Percentiles rank a stretch among this genome's conserved stretches.
These are phyloP conservation scores for Anneissia japonica DNA, from an alignment of 35 echinoderm and acorn worm genomes.

Conservation along the genomic window DNA sequence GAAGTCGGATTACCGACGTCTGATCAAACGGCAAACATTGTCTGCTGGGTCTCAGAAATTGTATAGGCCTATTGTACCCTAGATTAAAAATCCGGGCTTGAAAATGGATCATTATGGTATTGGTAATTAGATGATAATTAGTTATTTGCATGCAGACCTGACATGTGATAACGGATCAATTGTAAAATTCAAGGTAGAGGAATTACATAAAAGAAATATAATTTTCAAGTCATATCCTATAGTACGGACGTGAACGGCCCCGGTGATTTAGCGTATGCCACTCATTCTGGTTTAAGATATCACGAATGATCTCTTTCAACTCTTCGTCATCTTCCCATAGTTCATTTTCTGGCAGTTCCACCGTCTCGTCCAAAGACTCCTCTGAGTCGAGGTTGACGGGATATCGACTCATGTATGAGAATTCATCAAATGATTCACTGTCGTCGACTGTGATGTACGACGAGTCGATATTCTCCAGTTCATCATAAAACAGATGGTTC, in stretches of 20 bases:
- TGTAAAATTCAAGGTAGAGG: too few species aligned
- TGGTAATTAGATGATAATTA: too few species aligned
- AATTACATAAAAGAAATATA: too few species aligned
- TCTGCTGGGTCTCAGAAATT: too few species aligned
- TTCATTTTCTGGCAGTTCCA: not conserved
- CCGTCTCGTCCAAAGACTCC: not conserved
- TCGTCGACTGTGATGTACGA: too few species aligned
- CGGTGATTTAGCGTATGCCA: not conserved
- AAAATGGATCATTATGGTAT: too few species aligned
- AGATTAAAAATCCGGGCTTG: too few species aligned
- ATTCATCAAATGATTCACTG: not conserved
- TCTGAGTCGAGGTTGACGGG: not conserved
- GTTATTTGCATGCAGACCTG: too few species aligned
- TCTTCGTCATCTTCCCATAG: not conserved
- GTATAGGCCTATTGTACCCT: too few species aligned
- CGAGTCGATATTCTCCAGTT: not conserved
- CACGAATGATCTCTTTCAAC: not conserved
- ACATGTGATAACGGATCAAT: too few species aligned
- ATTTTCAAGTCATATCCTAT: not conserved
- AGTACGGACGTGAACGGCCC: not conserved
- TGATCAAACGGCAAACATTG: too few species aligned
- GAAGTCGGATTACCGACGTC: too few species aligned
- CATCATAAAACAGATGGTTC: not conserved
- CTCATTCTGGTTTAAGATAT: not conserved
- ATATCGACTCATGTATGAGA: not conserved